Evolutionary conservation across 2,113 vertebrate species (phyloP).

Genomic region (Pachyramphus minor): DNA sequence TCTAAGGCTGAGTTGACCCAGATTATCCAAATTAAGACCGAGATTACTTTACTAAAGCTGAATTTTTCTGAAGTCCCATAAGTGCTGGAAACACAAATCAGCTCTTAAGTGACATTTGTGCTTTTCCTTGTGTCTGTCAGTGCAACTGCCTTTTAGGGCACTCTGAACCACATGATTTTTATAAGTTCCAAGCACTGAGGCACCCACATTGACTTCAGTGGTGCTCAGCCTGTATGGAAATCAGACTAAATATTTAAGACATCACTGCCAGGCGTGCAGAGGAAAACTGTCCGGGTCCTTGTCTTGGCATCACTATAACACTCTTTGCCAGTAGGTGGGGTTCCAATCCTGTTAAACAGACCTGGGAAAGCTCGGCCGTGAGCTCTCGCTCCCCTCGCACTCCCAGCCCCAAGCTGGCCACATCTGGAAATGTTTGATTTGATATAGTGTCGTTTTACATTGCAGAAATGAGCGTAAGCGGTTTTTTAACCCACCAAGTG

Average conservation of each 20-base stretch:
- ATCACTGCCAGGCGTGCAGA: fast-evolving
- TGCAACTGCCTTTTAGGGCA: neutral
- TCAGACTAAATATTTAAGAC: neutral
- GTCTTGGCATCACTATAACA: neutral
- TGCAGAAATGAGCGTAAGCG: conserved; percentile 96
- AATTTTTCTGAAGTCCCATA: fast-evolving
- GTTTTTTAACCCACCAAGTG: conserved; percentile 88
- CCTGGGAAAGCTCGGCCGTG: neutral
- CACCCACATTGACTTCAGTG: neutral
- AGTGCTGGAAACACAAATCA: neutral
- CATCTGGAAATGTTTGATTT: conserved; percentile 99
- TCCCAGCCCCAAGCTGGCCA: conserved; percentile 77
- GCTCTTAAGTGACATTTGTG: neutral
- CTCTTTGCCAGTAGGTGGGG: conserved; percentile 84
- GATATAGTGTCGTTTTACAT: conserved; percentile 99
- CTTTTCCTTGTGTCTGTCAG: neutral
- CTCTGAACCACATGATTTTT: neutral
- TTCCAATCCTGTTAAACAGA: conserved; percentile 68
- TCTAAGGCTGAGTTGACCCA: neutral
- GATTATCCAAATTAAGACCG: neutral
- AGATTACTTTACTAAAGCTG: neutral
- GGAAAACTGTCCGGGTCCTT: neutral
- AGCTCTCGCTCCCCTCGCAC: neutral
- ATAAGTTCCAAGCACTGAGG: neutral
- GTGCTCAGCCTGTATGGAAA: neutral